Evolutionary conservation across 2,113 vertebrate genomes (phyloP).

Genomic region (Tinamus guttatus): DNA sequence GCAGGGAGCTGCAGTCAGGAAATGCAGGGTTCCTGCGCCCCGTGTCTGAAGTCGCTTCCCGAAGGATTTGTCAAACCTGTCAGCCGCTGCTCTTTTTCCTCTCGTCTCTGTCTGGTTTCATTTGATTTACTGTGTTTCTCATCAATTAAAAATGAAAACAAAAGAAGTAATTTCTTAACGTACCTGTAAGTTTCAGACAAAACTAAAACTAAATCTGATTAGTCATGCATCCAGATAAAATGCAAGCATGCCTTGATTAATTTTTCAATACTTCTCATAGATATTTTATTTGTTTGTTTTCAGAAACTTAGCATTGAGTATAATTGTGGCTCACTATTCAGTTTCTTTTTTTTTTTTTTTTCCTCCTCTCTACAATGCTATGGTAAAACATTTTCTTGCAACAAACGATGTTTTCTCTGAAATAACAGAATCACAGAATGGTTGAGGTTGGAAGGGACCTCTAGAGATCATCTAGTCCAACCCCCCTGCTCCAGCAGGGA

Average conservation of each 20-base stretch:
- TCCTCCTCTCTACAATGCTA: neutral
- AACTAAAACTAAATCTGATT: neutral
- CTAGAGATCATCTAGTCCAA: too few relatives aligned
- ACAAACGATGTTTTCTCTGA: neutral
- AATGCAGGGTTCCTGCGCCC: neutral
- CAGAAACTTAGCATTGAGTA: neutral
- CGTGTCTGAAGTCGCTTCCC: neutral
- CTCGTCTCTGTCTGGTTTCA: neutral
- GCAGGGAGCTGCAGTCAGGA: conserved; percentile 19
- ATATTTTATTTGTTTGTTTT: neutral
- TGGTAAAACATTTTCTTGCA: neutral
- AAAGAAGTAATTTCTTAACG: neutral
- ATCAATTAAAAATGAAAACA: neutral
- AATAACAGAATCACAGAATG: neutral
- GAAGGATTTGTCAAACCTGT: neutral
- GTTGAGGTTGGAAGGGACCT: too few relatives aligned
- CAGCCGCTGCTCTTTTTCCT: neutral
- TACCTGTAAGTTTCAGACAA: neutral
- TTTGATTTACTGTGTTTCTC: neutral
- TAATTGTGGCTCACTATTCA: neutral
- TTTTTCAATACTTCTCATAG: neutral
- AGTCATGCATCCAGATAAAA: neutral
- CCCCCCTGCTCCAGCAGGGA: too few relatives aligned
- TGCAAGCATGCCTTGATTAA: neutral
- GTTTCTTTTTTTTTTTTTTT: neutral